phyloP scores from a whole-genome alignment of 92 coral and sea anemone species.

The Muricea muricata region DNA sequence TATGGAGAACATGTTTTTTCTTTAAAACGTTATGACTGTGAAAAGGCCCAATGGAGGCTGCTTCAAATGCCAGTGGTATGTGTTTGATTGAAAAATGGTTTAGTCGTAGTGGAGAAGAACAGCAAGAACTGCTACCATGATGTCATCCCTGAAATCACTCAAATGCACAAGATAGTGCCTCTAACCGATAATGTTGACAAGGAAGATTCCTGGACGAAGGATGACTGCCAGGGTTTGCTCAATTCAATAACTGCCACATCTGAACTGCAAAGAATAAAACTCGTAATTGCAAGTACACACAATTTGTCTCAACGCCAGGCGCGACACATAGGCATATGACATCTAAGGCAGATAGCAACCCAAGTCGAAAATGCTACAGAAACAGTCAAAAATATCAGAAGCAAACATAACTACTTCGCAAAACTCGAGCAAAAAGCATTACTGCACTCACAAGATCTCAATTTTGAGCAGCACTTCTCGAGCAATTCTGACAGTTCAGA shows the following conservation, averaged over 20 bases:
- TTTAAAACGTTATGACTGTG: conserved; percentile 49
- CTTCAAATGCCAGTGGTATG: conserved; percentile 63
- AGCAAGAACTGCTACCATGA: conserved; percentile 1
- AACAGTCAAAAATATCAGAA: conserved; percentile 1
- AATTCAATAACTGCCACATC: conserved; percentile 36
- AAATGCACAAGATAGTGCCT: conserved; percentile 2
- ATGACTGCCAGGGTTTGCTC: conserved; percentile 26
- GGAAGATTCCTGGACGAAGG: background rate
- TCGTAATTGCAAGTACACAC: background rate
- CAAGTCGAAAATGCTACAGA: conserved; percentile 2
- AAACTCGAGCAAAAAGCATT: conserved; percentile 29
- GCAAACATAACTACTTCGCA: conserved; percentile 5
- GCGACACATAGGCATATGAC: background rate
- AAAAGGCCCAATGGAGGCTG: conserved; percentile 65
- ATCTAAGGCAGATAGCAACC: background rate
- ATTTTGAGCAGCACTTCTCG: conserved; percentile 29
- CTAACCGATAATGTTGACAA: background rate
- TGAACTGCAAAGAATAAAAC: conserved; percentile 29
- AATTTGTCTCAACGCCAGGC: background rate
- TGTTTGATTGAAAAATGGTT: background rate
- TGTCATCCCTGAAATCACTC: background rate
- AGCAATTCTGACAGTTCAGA: conserved; percentile 26
- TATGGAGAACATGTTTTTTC: conserved; percentile 63
- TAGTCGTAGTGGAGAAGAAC: conserved; percentile 46
- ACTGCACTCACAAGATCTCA: conserved; percentile 43